Percentiles rank a stretch among this genome's conserved stretches.
These are phyloP conservation scores for Leptopilina syphax DNA, from an alignment of 2,888 invertebrate genomes.

Conservation along the genomic window DNA sequence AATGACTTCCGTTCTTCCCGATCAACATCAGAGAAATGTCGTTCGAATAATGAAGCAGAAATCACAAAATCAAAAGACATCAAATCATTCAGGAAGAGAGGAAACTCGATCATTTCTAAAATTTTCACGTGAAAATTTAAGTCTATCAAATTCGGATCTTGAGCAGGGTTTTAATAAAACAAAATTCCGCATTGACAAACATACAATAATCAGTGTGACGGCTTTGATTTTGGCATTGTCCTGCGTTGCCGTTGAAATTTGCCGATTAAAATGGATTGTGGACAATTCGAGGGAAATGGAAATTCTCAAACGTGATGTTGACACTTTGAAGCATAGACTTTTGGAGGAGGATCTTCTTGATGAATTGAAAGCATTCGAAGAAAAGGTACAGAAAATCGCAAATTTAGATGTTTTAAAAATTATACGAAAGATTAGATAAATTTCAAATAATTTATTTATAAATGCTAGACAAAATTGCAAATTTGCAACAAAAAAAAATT, in stretches of 20 bases:
- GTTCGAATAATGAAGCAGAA: slow-evolving; percentile 48
- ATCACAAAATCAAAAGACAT: slow-evolving; percentile 35
- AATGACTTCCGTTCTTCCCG: slow-evolving; percentile 48
- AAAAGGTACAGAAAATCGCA: slow-evolving; percentile 63
- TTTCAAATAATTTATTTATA: too few species aligned
- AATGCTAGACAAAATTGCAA: too few species aligned
- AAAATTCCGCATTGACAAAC: slow-evolving; percentile 51
- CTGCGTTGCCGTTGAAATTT: slow-evolving; percentile 68
- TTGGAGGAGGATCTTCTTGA: slow-evolving; percentile 69
- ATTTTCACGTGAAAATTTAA: slow-evolving; percentile 72
- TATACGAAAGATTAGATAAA: too few species aligned
- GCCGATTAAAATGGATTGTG: slow-evolving; percentile 65
- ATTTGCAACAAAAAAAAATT: background rate
- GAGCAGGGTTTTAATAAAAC: slow-evolving; percentile 68
- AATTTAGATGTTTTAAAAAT: too few species aligned
- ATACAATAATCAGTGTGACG: slow-evolving; percentile 62
- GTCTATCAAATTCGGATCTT: slow-evolving; percentile 69
- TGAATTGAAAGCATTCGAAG: slow-evolving; percentile 70
- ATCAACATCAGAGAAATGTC: slow-evolving; percentile 46
- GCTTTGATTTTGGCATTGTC: slow-evolving; percentile 64
- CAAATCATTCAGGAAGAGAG: slow-evolving; percentile 62
- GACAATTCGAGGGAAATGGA: slow-evolving; percentile 67
- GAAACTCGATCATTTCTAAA: slow-evolving; percentile 69
- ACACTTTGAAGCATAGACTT: slow-evolving; percentile 68
- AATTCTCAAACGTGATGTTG: slow-evolving; percentile 67